Conservation (phyloP, 2,797 vertebrate species). For the Lemur catta region DNA sequence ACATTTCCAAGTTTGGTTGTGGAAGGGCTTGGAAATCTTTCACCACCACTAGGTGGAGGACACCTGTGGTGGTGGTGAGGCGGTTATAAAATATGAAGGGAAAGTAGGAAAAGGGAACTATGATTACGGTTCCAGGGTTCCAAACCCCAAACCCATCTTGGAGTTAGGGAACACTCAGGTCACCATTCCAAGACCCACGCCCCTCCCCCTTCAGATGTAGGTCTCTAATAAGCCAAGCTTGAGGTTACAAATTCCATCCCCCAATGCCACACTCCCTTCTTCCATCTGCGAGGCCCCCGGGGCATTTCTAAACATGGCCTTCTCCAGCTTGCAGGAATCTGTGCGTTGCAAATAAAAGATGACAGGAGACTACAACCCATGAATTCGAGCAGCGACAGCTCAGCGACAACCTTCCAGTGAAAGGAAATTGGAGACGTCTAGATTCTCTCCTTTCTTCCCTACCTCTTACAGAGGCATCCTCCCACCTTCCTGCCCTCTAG, state of each 20-base stretch:
- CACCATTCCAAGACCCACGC: background rate
- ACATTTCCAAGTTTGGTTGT: background rate
- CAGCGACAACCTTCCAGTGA: background rate
- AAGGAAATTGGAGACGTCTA: background rate
- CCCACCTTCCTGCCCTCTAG: background rate
- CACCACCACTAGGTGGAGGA: background rate
- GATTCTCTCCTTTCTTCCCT: background rate
- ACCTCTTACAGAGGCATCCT: background rate
- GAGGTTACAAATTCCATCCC: background rate
- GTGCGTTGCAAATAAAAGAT: background rate
- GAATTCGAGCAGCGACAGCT: background rate
- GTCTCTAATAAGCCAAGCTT: background rate
- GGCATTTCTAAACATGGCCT: background rate
- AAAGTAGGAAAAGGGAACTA: slow-evolving; percentile 7
- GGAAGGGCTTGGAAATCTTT: background rate
- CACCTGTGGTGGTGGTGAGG: slow-evolving; percentile 14
- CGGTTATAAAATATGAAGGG: background rate
- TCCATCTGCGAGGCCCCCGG: background rate
- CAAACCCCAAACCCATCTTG: background rate
- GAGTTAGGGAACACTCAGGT: background rate
- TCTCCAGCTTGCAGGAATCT: background rate
- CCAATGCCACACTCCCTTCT: background rate
- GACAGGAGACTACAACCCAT: background rate
- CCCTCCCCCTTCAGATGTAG: background rate
- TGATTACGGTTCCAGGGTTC: background rate